These are phyloP conservation scores for Taeniopygia guttata DNA, from an alignment of 2,797 vertebrate species.

Conservation along the genomic window DNA sequence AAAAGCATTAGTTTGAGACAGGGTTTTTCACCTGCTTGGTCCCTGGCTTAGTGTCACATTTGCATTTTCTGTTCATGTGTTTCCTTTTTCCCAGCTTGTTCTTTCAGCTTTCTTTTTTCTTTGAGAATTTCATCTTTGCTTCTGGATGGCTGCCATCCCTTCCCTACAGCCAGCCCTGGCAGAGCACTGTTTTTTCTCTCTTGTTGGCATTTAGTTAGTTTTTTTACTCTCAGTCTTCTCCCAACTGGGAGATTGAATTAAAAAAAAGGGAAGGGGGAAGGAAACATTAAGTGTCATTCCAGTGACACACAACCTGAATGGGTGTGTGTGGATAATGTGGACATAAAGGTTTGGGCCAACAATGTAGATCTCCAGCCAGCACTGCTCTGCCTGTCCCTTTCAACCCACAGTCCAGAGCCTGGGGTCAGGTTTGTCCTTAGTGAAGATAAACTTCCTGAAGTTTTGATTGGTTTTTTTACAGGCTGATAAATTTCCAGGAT, in stretches of 20 bases:
- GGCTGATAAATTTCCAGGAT: not conserved
- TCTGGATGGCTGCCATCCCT: not conserved
- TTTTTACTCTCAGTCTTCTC: not conserved
- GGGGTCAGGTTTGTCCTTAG: not conserved
- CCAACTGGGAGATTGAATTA: not conserved
- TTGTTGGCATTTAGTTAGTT: not conserved
- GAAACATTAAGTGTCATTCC: not conserved
- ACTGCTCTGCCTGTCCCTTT: not conserved
- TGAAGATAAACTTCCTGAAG: not conserved
- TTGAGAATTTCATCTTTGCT: not conserved
- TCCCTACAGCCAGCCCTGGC: not conserved
- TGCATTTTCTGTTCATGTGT: not conserved
- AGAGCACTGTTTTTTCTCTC: not conserved
- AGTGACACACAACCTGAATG: not conserved
- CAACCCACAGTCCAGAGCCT: not conserved
- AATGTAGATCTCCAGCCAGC: not conserved
- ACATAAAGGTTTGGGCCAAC: not conserved
- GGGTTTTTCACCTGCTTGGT: not conserved
- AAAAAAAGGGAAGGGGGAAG: not conserved
- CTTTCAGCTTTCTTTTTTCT: not conserved
- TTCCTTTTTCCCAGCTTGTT: not conserved
- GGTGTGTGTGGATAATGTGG: not conserved
- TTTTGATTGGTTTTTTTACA: not conserved
- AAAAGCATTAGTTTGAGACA: not conserved
- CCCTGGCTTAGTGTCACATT: not conserved